phyloP scores from a whole-genome alignment of 2,113 vertebrate species.

The Xiphorhynchus elegans region DNA sequence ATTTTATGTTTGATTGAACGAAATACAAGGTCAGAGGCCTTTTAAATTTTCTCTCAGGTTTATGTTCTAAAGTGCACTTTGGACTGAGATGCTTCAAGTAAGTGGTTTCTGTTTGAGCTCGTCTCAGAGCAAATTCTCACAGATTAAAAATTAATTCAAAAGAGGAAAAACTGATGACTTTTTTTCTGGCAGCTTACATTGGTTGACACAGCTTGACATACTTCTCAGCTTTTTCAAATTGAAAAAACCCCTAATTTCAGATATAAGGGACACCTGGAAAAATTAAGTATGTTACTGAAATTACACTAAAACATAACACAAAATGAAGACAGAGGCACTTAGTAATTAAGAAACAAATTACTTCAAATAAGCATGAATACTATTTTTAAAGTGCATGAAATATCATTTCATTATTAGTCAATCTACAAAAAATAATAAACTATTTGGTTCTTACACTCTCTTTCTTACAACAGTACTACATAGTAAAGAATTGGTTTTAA shows the following conservation, averaged over 20 bases:
- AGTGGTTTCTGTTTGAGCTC: neutral
- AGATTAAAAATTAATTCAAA: neutral
- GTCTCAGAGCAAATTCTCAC: neutral
- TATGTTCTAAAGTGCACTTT: neutral
- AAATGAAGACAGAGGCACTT: neutral
- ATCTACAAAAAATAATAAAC: conserved; percentile 11
- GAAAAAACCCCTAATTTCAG: neutral
- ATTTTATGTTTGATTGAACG: neutral
- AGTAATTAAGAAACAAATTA: neutral
- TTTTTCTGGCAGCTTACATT: neutral
- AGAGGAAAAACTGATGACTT: neutral
- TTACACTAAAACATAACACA: neutral
- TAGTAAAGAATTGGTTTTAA: neutral
- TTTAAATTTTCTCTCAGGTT: neutral
- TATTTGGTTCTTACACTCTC: neutral
- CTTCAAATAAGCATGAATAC: neutral
- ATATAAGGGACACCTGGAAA: neutral
- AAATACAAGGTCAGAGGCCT: neutral
- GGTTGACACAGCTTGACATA: neutral
- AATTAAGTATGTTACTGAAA: neutral
- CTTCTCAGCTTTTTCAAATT: neutral
- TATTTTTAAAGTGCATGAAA: neutral
- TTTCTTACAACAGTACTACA: neutral
- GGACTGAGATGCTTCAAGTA: neutral
- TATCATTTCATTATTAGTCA: neutral